Evolutionary conservation across 2,888 invertebrate genomes (phyloP).

Genomic region (Aphodius sticticus): DNA sequence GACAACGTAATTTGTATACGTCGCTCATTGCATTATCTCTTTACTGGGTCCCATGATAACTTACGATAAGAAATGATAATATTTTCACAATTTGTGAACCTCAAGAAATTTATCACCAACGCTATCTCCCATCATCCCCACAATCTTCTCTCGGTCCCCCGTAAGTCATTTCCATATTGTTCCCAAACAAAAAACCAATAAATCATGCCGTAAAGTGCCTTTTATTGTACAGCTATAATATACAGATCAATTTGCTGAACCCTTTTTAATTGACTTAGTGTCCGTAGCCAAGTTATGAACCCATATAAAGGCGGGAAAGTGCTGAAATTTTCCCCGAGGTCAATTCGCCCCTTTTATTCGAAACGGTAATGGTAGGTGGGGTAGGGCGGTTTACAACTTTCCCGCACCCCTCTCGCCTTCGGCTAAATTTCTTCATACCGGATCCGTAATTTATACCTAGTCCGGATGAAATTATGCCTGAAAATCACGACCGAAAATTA

Average conservation of each 20-base stretch:
- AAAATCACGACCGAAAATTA: neutral
- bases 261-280: conserved; percentile 4
- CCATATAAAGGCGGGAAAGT: neutral
- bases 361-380: neutral
- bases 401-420: neutral
- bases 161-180: neutral
- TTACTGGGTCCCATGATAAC: neutral
- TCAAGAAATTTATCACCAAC: neutral
- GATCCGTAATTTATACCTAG: neutral
- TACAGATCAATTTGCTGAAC: neutral
- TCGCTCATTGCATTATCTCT: no score
- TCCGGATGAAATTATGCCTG: neutral
- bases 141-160: neutral
- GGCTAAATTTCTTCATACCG: neutral
- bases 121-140: no score
- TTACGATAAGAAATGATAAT: neutral
- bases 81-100: neutral
- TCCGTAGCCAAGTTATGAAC: neutral
- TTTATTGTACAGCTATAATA: neutral
- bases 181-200: neutral
- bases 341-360: neutral
- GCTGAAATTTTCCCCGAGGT: neutral
- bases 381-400: neutral
- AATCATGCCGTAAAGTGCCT: conserved; percentile 4
- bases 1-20: no score